Evolutionary conservation across 2,797 vertebrate species (phyloP).

Genomic region (Pseudochirops corinnae): DNA sequence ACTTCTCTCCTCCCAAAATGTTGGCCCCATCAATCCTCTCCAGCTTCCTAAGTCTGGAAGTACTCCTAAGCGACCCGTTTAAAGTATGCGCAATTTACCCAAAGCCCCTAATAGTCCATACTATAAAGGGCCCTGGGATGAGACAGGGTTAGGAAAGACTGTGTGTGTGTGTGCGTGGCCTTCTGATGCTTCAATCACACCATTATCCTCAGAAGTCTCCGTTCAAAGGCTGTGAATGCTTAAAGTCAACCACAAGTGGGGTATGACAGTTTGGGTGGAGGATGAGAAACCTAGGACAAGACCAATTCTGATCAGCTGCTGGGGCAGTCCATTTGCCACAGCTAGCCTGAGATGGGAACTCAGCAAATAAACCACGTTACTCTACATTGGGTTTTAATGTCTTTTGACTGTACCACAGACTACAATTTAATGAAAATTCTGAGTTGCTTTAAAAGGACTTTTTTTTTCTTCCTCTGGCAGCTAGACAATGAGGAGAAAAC

Average conservation of each 20-base stretch:
- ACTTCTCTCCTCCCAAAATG: background rate
- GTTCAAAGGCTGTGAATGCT: background rate
- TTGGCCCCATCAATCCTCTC: background rate
- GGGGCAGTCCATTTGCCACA: conserved; percentile 69
- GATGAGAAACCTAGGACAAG: conserved; percentile 58
- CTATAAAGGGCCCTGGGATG: background rate
- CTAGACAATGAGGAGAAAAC: conserved; percentile 61
- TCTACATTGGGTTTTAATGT: conserved; percentile 73
- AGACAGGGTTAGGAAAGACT: background rate
- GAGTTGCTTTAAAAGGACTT: conserved; percentile 57
- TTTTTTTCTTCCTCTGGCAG: conserved; percentile 55
- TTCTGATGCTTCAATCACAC: conserved; percentile 2
- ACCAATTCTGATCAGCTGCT: conserved; percentile 71
- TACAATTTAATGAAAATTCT: conserved; percentile 79
- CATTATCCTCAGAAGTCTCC: conserved; percentile 35
- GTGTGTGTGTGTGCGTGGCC: background rate
- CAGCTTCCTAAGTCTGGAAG: background rate
- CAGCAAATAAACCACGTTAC: conserved; percentile 64
- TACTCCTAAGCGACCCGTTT: background rate
- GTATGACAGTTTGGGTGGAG: background rate
- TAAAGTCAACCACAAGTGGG: background rate
- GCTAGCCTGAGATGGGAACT: conserved; percentile 57
- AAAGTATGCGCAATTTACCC: background rate
- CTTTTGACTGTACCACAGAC: conserved; percentile 71
- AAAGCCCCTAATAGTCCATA: background rate